A percentile compares a stretch with the other conserved stretches of the same genome.
Evolutionary conservation across 92 coral and sea anemone species (phyloP).

Genomic region (Actinernus sp.): DNA sequence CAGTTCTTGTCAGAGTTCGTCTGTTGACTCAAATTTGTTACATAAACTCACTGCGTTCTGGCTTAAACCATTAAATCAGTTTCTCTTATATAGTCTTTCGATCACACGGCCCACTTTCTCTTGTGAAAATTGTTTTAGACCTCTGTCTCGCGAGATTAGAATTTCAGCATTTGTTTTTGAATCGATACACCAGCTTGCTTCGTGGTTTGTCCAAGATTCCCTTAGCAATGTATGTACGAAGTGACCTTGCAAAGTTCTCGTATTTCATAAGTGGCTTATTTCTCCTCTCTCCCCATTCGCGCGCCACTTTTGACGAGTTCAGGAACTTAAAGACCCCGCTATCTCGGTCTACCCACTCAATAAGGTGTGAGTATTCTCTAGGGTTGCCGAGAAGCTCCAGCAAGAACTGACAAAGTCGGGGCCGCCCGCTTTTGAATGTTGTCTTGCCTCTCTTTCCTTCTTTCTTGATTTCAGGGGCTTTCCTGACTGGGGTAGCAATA

Average conservation of each 20-base stretch:
- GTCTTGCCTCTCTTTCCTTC: slow-evolving; percentile 38
- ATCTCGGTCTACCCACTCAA: slow-evolving; percentile 97
- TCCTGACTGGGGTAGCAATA: not conserved
- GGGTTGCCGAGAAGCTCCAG: slow-evolving; percentile 83
- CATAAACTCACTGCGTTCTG: too few species aligned
- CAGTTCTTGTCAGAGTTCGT: too few species aligned
- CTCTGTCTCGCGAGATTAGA: too few species aligned
- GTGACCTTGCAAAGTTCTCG: slow-evolving; percentile 98
- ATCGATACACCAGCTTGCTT: slow-evolving; percentile 93
- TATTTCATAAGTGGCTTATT: slow-evolving; percentile 98
- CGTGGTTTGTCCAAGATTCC: slow-evolving; percentile 95
- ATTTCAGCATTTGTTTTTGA: slow-evolving; percentile 3
- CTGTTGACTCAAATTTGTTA: too few species aligned
- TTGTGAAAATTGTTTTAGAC: not conserved
- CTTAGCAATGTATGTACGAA: slow-evolving; percentile 97
- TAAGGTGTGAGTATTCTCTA: slow-evolving; percentile 81
- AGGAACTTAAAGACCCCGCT: slow-evolving; percentile 94
- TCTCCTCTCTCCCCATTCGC: slow-evolving; percentile 94
- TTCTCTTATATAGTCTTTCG: too few species aligned
- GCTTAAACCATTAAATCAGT: too few species aligned
- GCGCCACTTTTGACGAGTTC: slow-evolving; percentile 92
- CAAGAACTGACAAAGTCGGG: slow-evolving; percentile 95
- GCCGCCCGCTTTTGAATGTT: slow-evolving; percentile 86
- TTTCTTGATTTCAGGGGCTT: slow-evolving; percentile 13
- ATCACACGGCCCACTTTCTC: too few species aligned